Evolutionary conservation across 2,888 invertebrate species (phyloP), one percentile per base, ranked within the genome.

Genomic region (Idaea aversata): DNA sequence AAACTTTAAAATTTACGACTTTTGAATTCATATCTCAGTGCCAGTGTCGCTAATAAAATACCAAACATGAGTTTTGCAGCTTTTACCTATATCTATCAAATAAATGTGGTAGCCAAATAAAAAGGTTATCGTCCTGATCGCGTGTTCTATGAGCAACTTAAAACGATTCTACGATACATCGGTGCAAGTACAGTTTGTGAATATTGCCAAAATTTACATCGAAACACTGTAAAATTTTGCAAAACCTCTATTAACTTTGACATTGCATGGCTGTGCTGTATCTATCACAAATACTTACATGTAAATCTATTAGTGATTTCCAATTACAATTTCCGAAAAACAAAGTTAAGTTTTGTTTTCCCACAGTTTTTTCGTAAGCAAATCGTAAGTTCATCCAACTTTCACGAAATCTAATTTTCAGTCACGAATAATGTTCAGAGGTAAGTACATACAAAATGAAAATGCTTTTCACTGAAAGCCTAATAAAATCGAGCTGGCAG

Each of bases 161-260:
- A 62, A 66, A 67, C 63, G 65, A 62, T 65, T 64, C 63, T 66
- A 69, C 58, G 25, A 25, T 47, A 47, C 47, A 47, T 69, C 64
- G 75, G 71, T 59, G 59, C 59, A 34, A 69, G 76, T 67, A 64
- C 79, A 73, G 75, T 77, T 79, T 76, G 75, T 72, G 67, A 73
- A 76, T 75, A 70, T 73, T 75, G 76, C 75, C 69, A 77, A 16
- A 85, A 83, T 86, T 86, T 83, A 79, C 82, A 84, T 86, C 75
- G 77, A 77, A 80, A 74, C 57, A 78, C 75, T 79, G 78, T 81
- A 82, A 80, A 80, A 79, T 82, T 81, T 80, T 68, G 78, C 82
- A 69, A 79, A 75, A 70, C 62, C 69, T 72, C 67, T 70, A 66
- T 73, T 76, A 70, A 75, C 72, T 75, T 77, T 77, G 72, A 75